These are phyloP conservation scores for Zaprionus vittiger DNA, from an alignment of 1,140 invertebrate species.

Conservation along the genomic window DNA sequence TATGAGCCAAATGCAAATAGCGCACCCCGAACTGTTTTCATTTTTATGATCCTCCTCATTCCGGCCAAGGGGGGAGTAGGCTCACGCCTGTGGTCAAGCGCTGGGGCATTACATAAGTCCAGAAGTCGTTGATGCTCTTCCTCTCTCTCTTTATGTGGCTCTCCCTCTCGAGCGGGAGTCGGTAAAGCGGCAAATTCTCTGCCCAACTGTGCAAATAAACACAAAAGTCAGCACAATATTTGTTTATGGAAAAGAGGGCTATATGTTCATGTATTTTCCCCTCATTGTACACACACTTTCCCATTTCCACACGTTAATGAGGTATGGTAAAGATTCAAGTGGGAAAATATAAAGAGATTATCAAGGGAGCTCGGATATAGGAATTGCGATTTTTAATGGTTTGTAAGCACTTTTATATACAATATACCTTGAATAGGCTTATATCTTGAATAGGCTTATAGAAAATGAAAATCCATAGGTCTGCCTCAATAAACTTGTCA, in stretches of 20 bases:
- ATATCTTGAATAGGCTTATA: too few species aligned
- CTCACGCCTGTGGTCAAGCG: slow-evolving; percentile 4
- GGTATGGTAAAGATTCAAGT: neutral
- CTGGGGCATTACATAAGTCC: neutral
- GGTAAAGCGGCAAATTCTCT: slow-evolving; percentile 65
- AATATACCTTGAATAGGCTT: too few species aligned
- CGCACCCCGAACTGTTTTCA: slow-evolving; percentile 53
- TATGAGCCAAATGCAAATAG: slow-evolving; percentile 82
- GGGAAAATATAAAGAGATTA: neutral
- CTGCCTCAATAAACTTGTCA: neutral
- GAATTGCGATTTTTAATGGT: neutral
- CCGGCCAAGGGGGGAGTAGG: neutral
- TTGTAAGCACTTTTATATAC: too few species aligned
- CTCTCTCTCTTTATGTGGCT: neutral
- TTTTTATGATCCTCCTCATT: slow-evolving; percentile 57
- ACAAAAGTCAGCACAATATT: slow-evolving; percentile 55
- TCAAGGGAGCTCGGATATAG: neutral
- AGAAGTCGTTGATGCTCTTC: neutral
- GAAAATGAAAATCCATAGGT: neutral
- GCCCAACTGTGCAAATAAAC: slow-evolving; percentile 75
- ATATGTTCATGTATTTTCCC: neutral
- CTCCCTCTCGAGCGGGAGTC: neutral
- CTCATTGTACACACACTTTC: neutral
- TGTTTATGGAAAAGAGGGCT: slow-evolving; percentile 63
- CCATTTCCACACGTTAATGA: slow-evolving; percentile 1